These are phyloP conservation scores for Hydrotaea cyrtoneurina DNA, from an alignment of 2,888 invertebrate species.

Conservation along the genomic window DNA sequence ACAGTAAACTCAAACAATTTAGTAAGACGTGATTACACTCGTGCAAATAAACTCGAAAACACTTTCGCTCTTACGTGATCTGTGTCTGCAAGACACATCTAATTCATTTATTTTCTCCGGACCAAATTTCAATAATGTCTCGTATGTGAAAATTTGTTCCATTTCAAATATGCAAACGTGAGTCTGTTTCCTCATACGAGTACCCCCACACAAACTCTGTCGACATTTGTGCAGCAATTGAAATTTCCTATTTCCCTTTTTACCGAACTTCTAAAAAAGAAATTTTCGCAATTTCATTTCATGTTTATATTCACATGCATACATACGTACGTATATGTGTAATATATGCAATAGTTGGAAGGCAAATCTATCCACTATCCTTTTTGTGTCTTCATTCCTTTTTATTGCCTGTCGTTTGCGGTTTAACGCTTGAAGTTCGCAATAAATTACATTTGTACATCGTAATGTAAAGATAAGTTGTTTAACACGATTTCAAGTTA, in stretches of 20 bases:
- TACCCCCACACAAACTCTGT: not conserved
- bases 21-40: not conserved
- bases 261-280: not conserved
- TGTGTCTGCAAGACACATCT: too few relatives aligned
- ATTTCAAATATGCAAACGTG: too few relatives aligned
- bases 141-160: too few relatives aligned
- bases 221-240: too few relatives aligned
- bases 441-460: conserved; percentile 75
- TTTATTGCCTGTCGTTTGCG: conserved; percentile 64
- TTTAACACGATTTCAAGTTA: conserved; percentile 49
- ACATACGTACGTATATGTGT: not conserved
- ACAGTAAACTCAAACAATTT: too few relatives aligned
- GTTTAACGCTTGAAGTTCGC: conserved; percentile 71
- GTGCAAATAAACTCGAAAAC: not conserved
- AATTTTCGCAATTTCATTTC: not conserved
- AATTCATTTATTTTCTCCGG: too few relatives aligned
- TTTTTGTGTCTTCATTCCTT: conserved; percentile 10
- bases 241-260: not conserved
- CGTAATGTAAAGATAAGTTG: conserved; percentile 46
- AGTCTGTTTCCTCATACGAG: too few relatives aligned
- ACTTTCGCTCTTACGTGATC: too few relatives aligned
- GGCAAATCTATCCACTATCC: not conserved
- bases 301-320: not conserved
- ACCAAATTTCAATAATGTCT: too few relatives aligned
- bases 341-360: not conserved